phyloP scores from a whole-genome alignment of 2,797 vertebrate species.

The Lemur catta region DNA sequence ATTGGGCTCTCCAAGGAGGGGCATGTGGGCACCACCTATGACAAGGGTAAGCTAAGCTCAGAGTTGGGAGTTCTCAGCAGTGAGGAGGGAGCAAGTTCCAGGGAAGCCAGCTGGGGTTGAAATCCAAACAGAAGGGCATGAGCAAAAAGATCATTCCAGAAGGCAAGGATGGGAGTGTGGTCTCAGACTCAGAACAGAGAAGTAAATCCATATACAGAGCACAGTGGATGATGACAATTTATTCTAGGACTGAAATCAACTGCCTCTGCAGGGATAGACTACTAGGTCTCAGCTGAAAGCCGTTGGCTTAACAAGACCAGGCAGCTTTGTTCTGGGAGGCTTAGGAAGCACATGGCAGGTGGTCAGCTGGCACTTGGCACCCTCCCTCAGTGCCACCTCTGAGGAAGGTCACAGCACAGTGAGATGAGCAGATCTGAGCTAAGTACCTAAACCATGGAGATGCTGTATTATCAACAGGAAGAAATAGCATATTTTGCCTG shows the following conservation, averaged over 20 bases:
- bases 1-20: not conserved
- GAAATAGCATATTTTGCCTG: not conserved
- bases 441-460: not conserved
- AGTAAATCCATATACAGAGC: not conserved
- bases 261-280: not conserved
- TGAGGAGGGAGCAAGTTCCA: not conserved
- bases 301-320: not conserved
- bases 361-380: not conserved
- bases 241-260: not conserved
- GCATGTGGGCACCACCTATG: not conserved
- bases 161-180: not conserved
- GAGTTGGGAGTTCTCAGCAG: not conserved
- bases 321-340: not conserved
- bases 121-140: not conserved
- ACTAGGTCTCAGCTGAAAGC: not conserved
- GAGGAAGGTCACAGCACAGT: not conserved
- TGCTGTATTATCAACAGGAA: not conserved
- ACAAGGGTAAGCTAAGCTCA: not conserved
- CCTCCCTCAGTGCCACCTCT: not conserved
- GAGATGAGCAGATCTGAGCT: not conserved
- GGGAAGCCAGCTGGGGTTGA: not conserved
- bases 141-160: not conserved
- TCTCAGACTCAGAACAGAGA: not conserved
- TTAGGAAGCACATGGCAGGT: rapidly evolving
- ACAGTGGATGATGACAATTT: not conserved